Evolutionary conservation across 2,888 invertebrate species (phyloP).

Genomic region (Drosophila nr. fundita): DNA sequence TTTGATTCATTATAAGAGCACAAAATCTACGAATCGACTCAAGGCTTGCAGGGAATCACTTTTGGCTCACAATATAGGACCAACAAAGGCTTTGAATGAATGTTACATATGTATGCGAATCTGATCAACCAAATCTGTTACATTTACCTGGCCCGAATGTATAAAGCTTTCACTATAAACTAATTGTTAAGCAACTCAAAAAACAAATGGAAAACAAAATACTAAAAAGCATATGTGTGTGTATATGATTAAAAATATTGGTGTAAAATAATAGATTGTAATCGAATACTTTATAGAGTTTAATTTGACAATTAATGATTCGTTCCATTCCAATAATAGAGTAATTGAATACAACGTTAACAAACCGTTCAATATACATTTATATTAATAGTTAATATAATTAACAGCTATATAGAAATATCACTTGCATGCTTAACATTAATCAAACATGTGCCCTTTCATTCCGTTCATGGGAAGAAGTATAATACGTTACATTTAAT

Average conservation of each 20-base stretch:
- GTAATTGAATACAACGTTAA: constrained; percentile 13
- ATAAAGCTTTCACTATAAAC: constrained; percentile 42
- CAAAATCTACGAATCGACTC: constrained; percentile 4
- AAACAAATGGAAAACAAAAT: constrained; percentile 14
- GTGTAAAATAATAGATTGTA: constrained; percentile 26
- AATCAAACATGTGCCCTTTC: constrained; percentile 13
- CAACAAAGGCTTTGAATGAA: constrained; percentile 11
- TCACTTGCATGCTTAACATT: constrained; percentile 15
- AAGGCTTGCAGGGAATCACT: constrained; percentile 16
- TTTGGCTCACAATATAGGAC: constrained; percentile 1
- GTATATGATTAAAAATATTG: constrained; percentile 24
- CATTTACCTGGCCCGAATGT: constrained; percentile 36
- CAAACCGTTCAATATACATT: constrained; percentile 15
- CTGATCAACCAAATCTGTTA: constrained; percentile 34
- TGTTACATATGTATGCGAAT: constrained; percentile 30
- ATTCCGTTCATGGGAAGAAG: constrained; percentile 11
- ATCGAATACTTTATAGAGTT: constrained; percentile 23
- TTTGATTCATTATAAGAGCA: constrained; percentile 11
- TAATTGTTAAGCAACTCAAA: constrained; percentile 43
- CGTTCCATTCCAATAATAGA: constrained; percentile 15
- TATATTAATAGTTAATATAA: constrained; percentile 11
- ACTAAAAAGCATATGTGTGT: constrained; percentile 25
- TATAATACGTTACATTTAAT: constrained; percentile 24
- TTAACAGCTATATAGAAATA: constrained; percentile 6
- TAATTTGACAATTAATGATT: constrained; percentile 18